These are phyloP conservation scores for Zosterops lateralis DNA, from an alignment of 2,113 vertebrate species.

Conservation along the genomic window DNA sequence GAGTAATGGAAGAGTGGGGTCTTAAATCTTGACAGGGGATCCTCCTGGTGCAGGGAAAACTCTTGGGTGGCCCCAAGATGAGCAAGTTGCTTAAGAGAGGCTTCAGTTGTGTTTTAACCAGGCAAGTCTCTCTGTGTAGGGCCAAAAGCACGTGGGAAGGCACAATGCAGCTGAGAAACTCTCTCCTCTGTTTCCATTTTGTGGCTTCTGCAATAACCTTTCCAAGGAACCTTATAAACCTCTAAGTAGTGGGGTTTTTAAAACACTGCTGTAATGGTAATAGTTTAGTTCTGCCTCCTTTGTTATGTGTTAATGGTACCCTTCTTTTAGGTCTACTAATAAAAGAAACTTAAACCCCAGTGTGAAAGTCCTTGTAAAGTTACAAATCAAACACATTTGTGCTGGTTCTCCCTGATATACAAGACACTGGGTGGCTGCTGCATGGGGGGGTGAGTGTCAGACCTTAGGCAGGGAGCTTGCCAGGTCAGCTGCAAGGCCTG, in stretches of 20 bases:
- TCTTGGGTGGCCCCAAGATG: neutral
- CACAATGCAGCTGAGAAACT: neutral
- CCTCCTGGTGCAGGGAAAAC: neutral
- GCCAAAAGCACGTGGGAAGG: accelerated
- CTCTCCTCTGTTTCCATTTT: conserved; percentile 23
- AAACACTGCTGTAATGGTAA: neutral
- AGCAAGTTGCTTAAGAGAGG: neutral
- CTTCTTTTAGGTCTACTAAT: conserved; percentile 13
- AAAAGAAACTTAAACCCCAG: conserved; percentile 18
- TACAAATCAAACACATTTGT: neutral
- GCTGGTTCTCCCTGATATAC: neutral
- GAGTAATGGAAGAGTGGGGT: neutral
- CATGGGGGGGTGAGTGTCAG: accelerated
- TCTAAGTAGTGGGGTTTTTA: neutral
- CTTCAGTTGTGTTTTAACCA: neutral
- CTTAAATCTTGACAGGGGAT: neutral
- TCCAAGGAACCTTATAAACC: conserved; percentile 32
- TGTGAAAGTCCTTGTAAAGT: conserved; percentile 6
- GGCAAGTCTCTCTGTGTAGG: neutral
- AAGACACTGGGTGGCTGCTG: neutral
- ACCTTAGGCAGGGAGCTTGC: neutral
- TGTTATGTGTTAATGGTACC: conserved; percentile 30
- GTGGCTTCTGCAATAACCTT: conserved; percentile 13
- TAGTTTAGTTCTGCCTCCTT: conserved; percentile 9
- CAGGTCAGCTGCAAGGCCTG: neutral